Evolutionary conservation across 1,140 invertebrate genomes (phyloP).

Genomic region (Penaeus indicus): DNA sequence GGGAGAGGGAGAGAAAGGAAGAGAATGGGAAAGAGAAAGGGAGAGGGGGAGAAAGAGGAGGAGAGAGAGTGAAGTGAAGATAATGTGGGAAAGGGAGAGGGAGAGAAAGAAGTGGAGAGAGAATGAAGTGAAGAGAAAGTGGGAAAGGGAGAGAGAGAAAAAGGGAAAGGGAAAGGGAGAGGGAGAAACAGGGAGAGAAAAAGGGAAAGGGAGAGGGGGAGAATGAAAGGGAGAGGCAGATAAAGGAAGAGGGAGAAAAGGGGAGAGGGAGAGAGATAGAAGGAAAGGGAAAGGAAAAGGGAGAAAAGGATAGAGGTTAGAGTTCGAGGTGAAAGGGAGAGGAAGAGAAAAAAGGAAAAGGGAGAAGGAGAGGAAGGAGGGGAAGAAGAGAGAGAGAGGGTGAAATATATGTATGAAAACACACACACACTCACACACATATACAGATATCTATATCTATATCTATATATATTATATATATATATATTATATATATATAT

Average conservation of each 20-base stretch:
- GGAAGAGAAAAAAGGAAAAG: not conserved
- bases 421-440: no score
- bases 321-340: not conserved
- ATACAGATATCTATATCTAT: no score
- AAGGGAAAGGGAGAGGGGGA: not conserved
- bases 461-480: no score
- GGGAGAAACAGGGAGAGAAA: not conserved
- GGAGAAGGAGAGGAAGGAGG: conserved; percentile 1
- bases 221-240: not conserved
- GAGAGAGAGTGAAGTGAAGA: not conserved
- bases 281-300: not conserved
- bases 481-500: no score
- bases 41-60: not conserved
- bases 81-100: not conserved
- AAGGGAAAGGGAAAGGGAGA: not conserved
- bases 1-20: not conserved
- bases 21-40: not conserved
- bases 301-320: not conserved
- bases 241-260: not conserved
- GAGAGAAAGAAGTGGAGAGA: not conserved
- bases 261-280: not conserved
- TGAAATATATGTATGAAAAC: no score
- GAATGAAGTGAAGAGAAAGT: not conserved
- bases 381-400: not conserved
- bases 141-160: not conserved